A percentile compares a stretch with the other conserved stretches of the same genome.
These are phyloP conservation scores for Drosophila neocordata DNA, from an alignment of 1,140 invertebrate species.

Conservation along the genomic window DNA sequence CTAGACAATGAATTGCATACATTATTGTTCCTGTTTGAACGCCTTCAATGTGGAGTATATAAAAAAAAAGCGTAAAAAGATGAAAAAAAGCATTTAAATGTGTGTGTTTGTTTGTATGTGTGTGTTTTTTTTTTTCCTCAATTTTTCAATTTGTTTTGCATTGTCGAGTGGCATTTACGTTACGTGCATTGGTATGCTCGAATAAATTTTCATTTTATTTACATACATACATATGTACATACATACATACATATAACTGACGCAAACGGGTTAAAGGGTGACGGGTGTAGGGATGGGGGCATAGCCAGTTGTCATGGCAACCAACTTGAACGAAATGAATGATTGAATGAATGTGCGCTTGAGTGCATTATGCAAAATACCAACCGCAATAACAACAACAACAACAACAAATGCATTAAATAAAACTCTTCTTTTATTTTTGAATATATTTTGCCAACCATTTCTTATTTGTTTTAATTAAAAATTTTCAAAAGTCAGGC, in stretches of 20 bases:
- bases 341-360: conserved; percentile 35
- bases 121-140: conserved; percentile 13
- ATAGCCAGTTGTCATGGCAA: conserved; percentile 50
- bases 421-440: conserved; percentile 15
- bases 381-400: conserved; percentile 28
- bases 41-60: too few species aligned
- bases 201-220: conserved; percentile 64
- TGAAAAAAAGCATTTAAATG: conserved; percentile 12
- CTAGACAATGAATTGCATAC: too few species aligned
- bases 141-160: conserved; percentile 33
- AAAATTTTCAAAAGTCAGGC: conserved; percentile 23
- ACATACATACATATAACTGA: neutral
- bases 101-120: too few species aligned
- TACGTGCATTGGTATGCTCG: conserved; percentile 54
- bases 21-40: too few species aligned
- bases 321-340: conserved; percentile 39
- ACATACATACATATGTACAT: conserved; percentile 25
- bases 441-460: conserved; percentile 3
- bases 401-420: conserved; percentile 31
- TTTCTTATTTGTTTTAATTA: conserved; percentile 46
- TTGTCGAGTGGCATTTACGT: conserved; percentile 45
- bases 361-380: conserved; percentile 54
- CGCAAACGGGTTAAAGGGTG: neutral
- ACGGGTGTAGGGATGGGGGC: neutral
- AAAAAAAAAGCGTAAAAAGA: neutral